Evolutionary conservation across 2,113 vertebrate genomes (phyloP), one percentile per base, ranked within the genome.

Genomic region (Thalassoma bifasciatum): DNA sequence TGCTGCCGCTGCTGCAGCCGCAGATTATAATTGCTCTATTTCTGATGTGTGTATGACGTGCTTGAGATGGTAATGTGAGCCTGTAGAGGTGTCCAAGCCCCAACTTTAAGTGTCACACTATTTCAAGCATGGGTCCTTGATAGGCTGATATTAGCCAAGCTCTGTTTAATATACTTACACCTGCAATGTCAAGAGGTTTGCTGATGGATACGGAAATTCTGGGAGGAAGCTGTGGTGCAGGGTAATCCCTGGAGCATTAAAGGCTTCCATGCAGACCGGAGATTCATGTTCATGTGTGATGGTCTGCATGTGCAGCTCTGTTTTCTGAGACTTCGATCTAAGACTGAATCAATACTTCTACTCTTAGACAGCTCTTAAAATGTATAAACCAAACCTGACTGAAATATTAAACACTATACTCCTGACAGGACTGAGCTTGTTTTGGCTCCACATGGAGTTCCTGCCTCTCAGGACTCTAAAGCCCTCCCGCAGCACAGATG

Each of bases 51-150:
- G 34, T 30, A 30, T 70, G 54, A 73, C 61, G 19, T 42, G 65
- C 70, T 72, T 40, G 46, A 74, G 64, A 50, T 58, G 83, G 71
- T 52, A 77, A 80, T 21, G 37, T 26, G 58, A 79, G 66, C 37
- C 58, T 11, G 49, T 24, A 42, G 53, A 73, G 83, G 72, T 74
- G 67, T 67, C 81, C 52, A 44, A 62, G 17, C 30, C 24, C 16
- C 9, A 1, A 66, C 78, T 82, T 72, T 64, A 60, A 64, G 74
- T 77, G 76, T 65, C 78, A 69, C 81, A 69, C 81, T 83, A 86
- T 71, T 77, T 78, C 47, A 52, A 23, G 71, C 71, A 46, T 38
- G 23, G 42, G 19, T 36, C 73, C 63, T 75, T 46, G 70, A 73
- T 49, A 24, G 26, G 1, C 58, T 75, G 60, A 72, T 62, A 71